Evolutionary conservation across 2,797 vertebrate species (phyloP).

Genomic region (Poecile montanus): DNA sequence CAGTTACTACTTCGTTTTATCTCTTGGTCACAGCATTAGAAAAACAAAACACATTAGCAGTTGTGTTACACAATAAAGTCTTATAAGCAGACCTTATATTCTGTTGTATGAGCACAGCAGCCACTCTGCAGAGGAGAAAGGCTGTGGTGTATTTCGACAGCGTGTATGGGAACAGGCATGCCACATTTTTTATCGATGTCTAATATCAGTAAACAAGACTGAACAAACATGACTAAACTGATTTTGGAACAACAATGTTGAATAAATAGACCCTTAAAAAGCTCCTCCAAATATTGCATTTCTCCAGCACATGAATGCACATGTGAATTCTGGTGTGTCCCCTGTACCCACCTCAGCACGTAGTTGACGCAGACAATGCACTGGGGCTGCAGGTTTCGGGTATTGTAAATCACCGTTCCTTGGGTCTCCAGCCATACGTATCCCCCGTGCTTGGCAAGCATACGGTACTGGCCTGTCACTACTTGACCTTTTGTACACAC

Average conservation of each 20-base stretch:
- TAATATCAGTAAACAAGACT: conserved; percentile 48
- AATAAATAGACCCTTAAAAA: conserved; percentile 18
- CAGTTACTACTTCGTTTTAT: not conserved
- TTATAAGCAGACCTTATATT: not conserved
- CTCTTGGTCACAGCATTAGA: not conserved
- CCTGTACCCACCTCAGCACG: conserved; percentile 86
- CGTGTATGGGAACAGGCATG: not conserved
- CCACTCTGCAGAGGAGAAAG: not conserved
- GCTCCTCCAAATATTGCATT: not conserved
- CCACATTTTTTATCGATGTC: conserved; percentile 10
- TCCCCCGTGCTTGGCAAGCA: conserved; percentile 95
- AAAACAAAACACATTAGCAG: not conserved
- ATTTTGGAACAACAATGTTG: not conserved
- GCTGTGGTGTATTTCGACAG: conserved; percentile 9
- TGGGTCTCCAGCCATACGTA: conserved; percentile 97
- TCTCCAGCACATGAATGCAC: not conserved
- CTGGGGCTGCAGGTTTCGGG: conserved; percentile 95
- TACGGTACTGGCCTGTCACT: conserved; percentile 90
- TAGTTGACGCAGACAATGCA: conserved; percentile 97
- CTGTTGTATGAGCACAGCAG: not conserved
- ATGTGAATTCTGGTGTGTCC: not conserved
- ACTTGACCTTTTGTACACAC: conserved; percentile 97
- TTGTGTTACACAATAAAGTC: not conserved
- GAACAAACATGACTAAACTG: conserved; percentile 27
- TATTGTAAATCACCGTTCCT: conserved; percentile 95